Conservation (phyloP, 2,113 vertebrate genomes). For the Galbula dea region DNA sequence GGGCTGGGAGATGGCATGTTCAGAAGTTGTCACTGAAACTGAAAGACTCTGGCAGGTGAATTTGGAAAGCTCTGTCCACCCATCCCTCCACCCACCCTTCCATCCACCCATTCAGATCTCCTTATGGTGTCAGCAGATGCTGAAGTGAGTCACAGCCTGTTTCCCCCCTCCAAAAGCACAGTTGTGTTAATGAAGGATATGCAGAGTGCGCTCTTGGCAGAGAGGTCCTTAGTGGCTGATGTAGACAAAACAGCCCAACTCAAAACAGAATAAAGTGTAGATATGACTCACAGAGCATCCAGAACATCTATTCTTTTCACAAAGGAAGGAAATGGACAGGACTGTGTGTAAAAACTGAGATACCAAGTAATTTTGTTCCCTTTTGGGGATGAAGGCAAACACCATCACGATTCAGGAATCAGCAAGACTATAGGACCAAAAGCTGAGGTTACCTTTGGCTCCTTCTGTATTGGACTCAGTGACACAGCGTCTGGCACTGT, state of each 20-base stretch:
- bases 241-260: background rate
- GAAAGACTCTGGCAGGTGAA: background rate
- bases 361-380: background rate
- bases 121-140: constrained; percentile 9
- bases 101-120: background rate
- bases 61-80: background rate
- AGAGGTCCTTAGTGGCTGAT: background rate
- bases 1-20: background rate
- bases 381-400: background rate
- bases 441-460: background rate
- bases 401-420: background rate
- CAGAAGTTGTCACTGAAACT: background rate
- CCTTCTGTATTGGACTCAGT: background rate
- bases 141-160: constrained; percentile 6
- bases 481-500: background rate
- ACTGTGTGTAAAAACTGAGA: background rate
- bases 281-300: background rate
- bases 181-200: background rate
- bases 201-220: background rate
- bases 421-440: background rate
- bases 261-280: background rate
- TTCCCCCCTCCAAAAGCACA: background rate
- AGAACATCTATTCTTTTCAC: background rate
- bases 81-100: background rate
- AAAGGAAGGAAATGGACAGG: background rate